Conservation (phyloP, 2,888 invertebrate genomes). For the Philereme transversata region DNA sequence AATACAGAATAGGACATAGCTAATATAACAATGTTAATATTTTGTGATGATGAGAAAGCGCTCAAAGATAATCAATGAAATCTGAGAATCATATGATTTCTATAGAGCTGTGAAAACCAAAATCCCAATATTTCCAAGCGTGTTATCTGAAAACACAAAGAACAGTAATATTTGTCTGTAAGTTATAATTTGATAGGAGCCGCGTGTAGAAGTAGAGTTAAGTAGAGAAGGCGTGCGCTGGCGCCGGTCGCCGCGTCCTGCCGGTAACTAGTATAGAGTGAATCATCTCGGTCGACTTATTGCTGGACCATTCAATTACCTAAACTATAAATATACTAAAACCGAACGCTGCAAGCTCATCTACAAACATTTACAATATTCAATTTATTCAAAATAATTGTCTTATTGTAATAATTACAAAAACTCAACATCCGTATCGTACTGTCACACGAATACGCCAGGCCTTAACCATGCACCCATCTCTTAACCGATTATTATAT, state of each 20-base stretch:
- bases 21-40: not conserved
- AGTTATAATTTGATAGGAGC: conserved; percentile 13
- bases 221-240: conserved; percentile 47
- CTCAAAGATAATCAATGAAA: not conserved
- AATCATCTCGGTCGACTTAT: conserved; percentile 38
- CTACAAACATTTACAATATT: conserved; percentile 65
- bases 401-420: conserved; percentile 49
- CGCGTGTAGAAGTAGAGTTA: conserved; percentile 33
- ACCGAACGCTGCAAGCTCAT: conserved; percentile 79
- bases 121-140: not conserved
- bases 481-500: conserved; percentile 62
- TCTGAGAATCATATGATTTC: not conserved
- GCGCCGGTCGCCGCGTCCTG: conserved; percentile 22
- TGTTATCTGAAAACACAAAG: not conserved
- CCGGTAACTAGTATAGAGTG: conserved; percentile 68
- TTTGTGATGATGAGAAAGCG: not conserved
- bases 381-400: conserved; percentile 60
- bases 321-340: conserved; percentile 43
- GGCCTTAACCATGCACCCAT: conserved; percentile 53
- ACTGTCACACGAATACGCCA: conserved; percentile 50
- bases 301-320: conserved; percentile 44
- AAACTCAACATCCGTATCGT: conserved; percentile 37
- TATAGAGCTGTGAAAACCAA: conserved; percentile 7
- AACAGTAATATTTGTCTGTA: not conserved
- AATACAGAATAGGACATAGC: not conserved